Conservation (phyloP, 2,113 vertebrate species). For the Microcebus jonahi region DNA sequence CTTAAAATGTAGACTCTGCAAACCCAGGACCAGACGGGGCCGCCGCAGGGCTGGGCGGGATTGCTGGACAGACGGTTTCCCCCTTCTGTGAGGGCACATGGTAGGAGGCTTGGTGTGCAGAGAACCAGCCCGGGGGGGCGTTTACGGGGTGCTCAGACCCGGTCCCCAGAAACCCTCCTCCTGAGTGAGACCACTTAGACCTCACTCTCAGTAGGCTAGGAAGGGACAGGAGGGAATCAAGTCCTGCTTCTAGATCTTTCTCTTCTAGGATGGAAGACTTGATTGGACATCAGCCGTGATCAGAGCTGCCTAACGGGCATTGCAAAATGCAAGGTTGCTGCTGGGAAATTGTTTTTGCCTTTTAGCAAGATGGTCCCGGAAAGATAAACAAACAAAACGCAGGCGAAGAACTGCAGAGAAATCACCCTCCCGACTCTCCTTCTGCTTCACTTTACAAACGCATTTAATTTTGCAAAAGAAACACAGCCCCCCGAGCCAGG, state of each 20-base stretch:
- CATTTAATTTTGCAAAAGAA: background rate
- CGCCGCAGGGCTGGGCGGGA: fast-evolving
- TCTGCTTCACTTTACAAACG: background rate
- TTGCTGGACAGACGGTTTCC: fast-evolving
- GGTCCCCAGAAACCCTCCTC: background rate
- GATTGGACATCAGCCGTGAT: background rate
- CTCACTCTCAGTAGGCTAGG: background rate
- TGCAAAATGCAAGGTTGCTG: background rate
- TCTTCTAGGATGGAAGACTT: background rate
- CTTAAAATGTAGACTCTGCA: background rate
- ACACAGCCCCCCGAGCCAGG: fast-evolving
- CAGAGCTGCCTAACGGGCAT: background rate
- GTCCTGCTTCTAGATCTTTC: background rate
- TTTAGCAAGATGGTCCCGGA: background rate
- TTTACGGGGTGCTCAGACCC: background rate
- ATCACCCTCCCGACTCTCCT: fast-evolving
- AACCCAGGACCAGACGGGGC: background rate
- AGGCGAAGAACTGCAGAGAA: background rate
- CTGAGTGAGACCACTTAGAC: background rate
- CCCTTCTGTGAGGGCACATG: background rate
- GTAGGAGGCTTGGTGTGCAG: background rate
- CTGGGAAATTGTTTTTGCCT: background rate
- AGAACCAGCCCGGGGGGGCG: background rate
- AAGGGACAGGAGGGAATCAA: background rate
- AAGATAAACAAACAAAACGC: background rate